A percentile compares a stretch with the other conserved stretches of the same genome.
phyloP scores from a whole-genome alignment of 2,888 invertebrate genomes.

The Zygogramma bicolorata region DNA sequence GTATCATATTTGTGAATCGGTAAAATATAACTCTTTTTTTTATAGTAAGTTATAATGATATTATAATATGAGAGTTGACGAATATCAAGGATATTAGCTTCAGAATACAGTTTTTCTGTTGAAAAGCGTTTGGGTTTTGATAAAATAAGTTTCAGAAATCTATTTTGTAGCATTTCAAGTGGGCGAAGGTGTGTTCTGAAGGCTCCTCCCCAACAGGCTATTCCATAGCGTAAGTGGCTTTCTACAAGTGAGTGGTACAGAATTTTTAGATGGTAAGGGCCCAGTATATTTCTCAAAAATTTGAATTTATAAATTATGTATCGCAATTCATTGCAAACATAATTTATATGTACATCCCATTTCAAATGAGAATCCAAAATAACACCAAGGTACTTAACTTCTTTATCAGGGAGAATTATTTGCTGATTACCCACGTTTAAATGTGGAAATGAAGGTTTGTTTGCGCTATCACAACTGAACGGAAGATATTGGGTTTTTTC shows the following conservation, averaged over 20 bases:
- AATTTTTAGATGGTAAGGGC: conserved; percentile 3
- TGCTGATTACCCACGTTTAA: background rate
- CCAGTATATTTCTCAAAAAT: conserved; percentile 5
- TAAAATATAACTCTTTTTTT: too few species aligned
- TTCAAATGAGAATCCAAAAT: conserved; percentile 10
- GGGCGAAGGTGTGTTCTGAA: background rate
- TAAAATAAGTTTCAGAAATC: conserved; percentile 18
- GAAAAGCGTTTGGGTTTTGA: too few species aligned
- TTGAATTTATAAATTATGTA: conserved; percentile 13
- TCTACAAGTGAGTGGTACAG: conserved; percentile 21
- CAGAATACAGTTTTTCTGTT: too few species aligned
- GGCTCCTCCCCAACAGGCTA: conserved; percentile 17
- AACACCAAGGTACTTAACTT: conserved; percentile 7
- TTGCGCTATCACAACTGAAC: too few species aligned
- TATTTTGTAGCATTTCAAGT: conserved; percentile 10
- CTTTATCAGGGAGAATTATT: background rate
- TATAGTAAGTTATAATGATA: too few species aligned
- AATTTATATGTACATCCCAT: conserved; percentile 16
- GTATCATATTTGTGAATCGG: too few species aligned
- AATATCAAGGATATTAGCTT: too few species aligned
- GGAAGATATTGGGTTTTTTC: background rate
- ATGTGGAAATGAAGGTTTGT: background rate
- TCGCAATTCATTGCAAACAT: conserved; percentile 4
- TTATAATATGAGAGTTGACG: too few species aligned
- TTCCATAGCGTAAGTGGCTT: conserved; percentile 24